Evolutionary conservation across 2,113 vertebrate genomes (phyloP).

Genomic region (Cyanocitta stelleri): DNA sequence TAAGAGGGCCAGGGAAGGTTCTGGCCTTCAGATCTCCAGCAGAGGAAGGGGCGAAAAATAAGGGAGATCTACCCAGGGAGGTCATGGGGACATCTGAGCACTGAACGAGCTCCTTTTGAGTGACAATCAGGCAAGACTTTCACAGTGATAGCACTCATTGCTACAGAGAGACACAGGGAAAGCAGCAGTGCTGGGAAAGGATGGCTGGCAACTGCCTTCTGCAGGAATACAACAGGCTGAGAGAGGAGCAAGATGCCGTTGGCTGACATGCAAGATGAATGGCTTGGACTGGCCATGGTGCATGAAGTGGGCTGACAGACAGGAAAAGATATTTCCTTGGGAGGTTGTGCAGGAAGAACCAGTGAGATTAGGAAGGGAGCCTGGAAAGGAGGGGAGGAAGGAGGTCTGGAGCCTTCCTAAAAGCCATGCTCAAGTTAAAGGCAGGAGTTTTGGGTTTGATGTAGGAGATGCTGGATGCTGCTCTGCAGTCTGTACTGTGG

Average conservation of each 20-base stretch:
- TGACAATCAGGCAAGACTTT: not conserved
- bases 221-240: not conserved
- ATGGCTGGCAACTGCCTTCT: not conserved
- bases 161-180: not conserved
- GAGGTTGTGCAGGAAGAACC: not conserved
- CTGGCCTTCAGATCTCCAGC: not conserved
- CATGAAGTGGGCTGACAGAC: not conserved
- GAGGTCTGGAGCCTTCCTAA: not conserved
- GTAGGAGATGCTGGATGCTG: not conserved
- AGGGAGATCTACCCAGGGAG: not conserved
- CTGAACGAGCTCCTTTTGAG: not conserved
- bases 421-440: fast-evolving
- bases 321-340: not conserved
- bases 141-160: not conserved
- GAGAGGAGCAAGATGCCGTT: not conserved
- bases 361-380: not conserved
- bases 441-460: not conserved
- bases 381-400: not conserved
- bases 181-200: not conserved
- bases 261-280: not conserved
- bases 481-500: not conserved
- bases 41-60: not conserved
- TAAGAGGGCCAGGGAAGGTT: not conserved
- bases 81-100: not conserved
- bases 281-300: not conserved